These are phyloP conservation scores for Napeogenes inachia DNA, from an alignment of 2,888 invertebrate genomes.

Conservation along the genomic window DNA sequence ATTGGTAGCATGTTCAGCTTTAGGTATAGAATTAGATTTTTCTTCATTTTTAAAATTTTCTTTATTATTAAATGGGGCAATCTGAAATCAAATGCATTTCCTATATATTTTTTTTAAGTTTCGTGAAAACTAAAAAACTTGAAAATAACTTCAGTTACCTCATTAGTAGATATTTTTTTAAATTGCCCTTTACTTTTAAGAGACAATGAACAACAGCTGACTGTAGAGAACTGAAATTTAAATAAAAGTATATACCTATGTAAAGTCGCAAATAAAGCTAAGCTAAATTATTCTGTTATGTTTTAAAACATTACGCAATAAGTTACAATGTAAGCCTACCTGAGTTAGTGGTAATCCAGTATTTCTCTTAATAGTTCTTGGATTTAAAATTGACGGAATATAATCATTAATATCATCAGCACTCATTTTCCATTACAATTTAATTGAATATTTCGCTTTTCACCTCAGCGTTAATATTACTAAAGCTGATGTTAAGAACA, in stretches of 20 bases:
- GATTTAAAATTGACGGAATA: constrained; percentile 59
- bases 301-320: neutral
- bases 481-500: no score
- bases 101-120: neutral
- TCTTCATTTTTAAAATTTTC: no score
- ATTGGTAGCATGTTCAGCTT: constrained; percentile 38
- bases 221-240: constrained; percentile 19
- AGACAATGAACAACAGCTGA: constrained; percentile 20
- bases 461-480: no score
- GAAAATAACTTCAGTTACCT: constrained; percentile 6
- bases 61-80: no score
- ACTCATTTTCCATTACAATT: no score
- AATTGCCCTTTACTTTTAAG: constrained; percentile 27
- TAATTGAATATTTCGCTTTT: no score
- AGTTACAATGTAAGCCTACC: constrained; percentile 36
- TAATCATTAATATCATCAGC: constrained; percentile 50
- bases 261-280: no score
- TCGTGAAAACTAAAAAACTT: neutral
- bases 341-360: constrained; percentile 47
- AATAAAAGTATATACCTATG: neutral
- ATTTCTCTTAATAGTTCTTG: constrained; percentile 46
- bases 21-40: no score
- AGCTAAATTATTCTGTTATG: no score
- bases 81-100: neutral
- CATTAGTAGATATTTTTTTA: constrained; percentile 20